Percentiles rank a stretch among this genome's conserved stretches.
phyloP scores from a whole-genome alignment of 2,113 vertebrate species.

The Macaca mulatta region DNA sequence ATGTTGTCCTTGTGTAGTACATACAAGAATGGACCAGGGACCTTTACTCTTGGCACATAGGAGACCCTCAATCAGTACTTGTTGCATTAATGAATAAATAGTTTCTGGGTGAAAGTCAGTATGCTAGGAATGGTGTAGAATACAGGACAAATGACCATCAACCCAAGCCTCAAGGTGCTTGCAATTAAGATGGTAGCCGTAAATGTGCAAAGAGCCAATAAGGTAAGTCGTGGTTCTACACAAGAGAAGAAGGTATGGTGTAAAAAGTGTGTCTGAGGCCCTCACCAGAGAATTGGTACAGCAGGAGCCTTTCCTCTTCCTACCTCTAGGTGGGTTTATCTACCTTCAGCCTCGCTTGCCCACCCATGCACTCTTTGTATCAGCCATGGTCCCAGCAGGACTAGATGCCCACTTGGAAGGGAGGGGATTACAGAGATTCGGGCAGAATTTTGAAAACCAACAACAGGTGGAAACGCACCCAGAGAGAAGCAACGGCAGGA shows the following conservation, averaged over 20 bases:
- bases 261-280: neutral
- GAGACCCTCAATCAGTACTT: neutral
- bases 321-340: neutral
- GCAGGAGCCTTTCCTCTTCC: neutral
- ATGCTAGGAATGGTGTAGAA: neutral
- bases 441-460: neutral
- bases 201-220: neutral
- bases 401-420: neutral
- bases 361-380: neutral
- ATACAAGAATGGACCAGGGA: neutral
- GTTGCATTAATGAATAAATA: neutral
- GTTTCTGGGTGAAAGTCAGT: neutral
- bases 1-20: neutral
- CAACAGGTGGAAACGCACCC: neutral
- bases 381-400: neutral
- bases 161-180: neutral
- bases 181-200: neutral
- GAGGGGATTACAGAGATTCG: neutral
- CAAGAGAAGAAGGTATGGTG: neutral
- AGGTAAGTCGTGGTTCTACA: neutral
- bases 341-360: neutral
- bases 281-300: neutral
- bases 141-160: neutral
- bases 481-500: neutral
- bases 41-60: neutral